phyloP scores from a whole-genome alignment of 2,797 vertebrate species.

The Tragopan temminckii region DNA sequence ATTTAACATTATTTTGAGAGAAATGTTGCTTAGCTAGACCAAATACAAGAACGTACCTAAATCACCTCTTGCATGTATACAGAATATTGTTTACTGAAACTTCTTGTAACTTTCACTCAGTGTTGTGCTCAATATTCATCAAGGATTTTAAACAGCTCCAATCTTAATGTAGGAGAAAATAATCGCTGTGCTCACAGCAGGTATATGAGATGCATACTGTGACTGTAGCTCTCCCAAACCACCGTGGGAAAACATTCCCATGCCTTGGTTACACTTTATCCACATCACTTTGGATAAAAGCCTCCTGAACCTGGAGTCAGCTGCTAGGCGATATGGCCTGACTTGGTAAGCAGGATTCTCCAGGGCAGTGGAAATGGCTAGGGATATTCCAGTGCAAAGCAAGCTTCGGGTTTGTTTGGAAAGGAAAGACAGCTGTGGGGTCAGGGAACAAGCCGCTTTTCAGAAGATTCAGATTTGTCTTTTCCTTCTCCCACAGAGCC shows the following conservation, averaged over 20 bases:
- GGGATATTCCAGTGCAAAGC: not conserved
- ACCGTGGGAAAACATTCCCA: not conserved
- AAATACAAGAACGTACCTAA: not conserved
- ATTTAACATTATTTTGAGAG: conserved; percentile 33
- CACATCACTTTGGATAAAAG: not conserved
- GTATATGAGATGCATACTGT: not conserved
- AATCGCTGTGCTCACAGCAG: not conserved
- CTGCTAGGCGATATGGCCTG: not conserved
- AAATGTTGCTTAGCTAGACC: not conserved
- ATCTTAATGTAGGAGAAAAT: not conserved
- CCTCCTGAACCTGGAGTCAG: not conserved
- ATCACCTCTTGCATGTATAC: not conserved
- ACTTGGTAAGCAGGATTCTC: not conserved
- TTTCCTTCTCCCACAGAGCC: not conserved
- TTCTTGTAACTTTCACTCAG: not conserved
- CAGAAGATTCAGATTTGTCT: not conserved
- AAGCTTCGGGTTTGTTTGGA: not conserved
- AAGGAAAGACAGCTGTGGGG: not conserved
- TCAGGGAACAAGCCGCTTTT: not conserved
- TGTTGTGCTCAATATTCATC: not conserved
- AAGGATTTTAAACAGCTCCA: not conserved
- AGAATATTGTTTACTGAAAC: not conserved
- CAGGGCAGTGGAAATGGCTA: not conserved
- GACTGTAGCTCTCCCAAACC: not conserved
- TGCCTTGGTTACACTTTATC: not conserved